Percentiles rank a stretch among this genome's conserved stretches.
phyloP scores from a whole-genome alignment of 2,797 vertebrate genomes.

The Babyrousa celebensis region DNA sequence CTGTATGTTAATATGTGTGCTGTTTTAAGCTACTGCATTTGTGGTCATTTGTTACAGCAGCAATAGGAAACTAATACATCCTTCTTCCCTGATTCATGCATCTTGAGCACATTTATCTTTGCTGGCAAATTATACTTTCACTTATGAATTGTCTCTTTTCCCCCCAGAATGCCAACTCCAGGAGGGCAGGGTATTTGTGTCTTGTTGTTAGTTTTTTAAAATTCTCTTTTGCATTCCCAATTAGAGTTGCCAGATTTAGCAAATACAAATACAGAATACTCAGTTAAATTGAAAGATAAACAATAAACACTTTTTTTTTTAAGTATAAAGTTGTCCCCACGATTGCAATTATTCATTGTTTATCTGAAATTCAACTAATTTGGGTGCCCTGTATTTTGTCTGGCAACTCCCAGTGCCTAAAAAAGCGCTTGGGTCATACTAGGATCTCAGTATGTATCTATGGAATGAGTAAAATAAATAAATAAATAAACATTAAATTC shows the following conservation, averaged over 20 bases:
- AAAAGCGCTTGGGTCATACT: background rate
- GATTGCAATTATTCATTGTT: background rate
- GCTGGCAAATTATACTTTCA: fast-evolving
- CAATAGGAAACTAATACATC: fast-evolving
- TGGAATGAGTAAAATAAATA: background rate
- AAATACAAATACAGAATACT: constrained; percentile 7
- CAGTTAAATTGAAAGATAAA: background rate
- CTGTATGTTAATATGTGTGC: background rate
- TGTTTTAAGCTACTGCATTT: background rate
- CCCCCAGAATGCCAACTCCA: fast-evolving
- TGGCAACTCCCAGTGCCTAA: background rate
- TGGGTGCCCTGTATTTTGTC: background rate
- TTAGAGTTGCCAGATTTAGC: background rate
- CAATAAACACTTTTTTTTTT: background rate
- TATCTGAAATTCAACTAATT: background rate
- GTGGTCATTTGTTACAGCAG: fast-evolving
- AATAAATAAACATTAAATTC: background rate
- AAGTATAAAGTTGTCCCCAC: background rate
- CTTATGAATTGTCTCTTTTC: background rate
- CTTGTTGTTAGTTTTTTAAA: background rate
- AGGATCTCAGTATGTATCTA: background rate
- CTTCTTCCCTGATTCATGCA: background rate
- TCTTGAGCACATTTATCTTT: too few relatives aligned
- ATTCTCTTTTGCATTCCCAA: background rate
- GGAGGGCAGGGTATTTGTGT: background rate